phyloP scores from a whole-genome alignment of 2,113 vertebrate genomes.

The Ceratotherium simum region DNA sequence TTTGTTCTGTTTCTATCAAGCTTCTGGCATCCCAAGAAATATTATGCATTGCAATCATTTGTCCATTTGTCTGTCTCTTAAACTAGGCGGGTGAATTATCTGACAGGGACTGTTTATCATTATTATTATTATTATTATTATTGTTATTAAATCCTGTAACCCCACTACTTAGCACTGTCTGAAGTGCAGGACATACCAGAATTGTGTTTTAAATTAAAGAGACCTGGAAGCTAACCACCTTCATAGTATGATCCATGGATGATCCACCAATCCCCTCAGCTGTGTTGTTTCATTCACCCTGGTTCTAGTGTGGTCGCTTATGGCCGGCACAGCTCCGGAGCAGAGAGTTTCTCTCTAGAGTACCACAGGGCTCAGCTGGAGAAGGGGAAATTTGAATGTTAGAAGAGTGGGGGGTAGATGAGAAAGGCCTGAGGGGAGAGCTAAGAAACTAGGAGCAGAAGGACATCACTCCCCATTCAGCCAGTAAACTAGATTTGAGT shows the following conservation, averaged over 20 bases:
- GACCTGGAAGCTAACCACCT: background rate
- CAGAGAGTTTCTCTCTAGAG: background rate
- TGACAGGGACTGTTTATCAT: background rate
- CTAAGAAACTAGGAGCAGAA: background rate
- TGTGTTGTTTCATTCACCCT: background rate
- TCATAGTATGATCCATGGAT: background rate
- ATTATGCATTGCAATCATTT: background rate
- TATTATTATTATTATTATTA: background rate
- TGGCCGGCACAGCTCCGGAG: background rate
- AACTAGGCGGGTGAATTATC: background rate
- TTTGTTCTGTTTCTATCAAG: background rate
- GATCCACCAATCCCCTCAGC: background rate
- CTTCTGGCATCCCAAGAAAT: background rate
- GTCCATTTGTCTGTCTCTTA: background rate
- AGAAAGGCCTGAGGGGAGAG: background rate
- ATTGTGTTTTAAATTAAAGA: background rate
- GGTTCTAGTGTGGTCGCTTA: background rate
- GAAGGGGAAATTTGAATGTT: background rate
- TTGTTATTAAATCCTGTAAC: background rate
- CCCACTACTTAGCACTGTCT: background rate
- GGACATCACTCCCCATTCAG: fast-evolving
- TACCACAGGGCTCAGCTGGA: background rate
- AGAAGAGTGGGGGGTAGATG: background rate
- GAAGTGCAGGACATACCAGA: background rate
- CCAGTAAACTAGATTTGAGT: background rate